Evolutionary conservation across 2,888 invertebrate species (phyloP).

Genomic region (Cenopis cana): DNA sequence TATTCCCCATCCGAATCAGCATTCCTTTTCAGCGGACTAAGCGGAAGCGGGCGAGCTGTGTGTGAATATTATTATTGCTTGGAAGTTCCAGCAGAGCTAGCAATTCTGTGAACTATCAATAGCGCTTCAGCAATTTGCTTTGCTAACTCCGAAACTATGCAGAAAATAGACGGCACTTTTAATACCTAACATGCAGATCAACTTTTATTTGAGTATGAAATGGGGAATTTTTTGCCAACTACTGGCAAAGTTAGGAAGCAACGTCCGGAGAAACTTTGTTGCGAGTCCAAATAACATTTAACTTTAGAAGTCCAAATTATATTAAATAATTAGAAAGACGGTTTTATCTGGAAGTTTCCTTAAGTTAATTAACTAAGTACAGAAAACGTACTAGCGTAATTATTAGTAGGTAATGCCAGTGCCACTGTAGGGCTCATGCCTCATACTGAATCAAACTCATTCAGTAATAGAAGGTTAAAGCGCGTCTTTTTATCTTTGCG

Average conservation of each 20-base stretch:
- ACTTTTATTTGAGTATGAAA: conserved; percentile 39
- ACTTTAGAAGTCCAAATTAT: conserved; percentile 28
- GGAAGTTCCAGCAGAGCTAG: conserved; percentile 53
- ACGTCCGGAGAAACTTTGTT: conserved; percentile 35
- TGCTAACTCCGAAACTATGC: conserved; percentile 37
- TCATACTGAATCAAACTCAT: conserved; percentile 15
- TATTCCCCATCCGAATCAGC: conserved; percentile 59
- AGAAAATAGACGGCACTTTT: conserved; percentile 34
- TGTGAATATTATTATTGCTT: conserved; percentile 66
- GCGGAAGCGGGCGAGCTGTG: conserved; percentile 66
- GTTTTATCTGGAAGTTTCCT: neutral
- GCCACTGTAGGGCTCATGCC: neutral
- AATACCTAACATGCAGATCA: conserved; percentile 32
- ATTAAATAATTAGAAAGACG: conserved; percentile 35
- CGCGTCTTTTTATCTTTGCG: conserved; percentile 32
- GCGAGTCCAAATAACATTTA: conserved; percentile 39
- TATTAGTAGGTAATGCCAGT: conserved; percentile 14
- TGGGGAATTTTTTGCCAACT: conserved; percentile 36
- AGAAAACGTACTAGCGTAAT: neutral
- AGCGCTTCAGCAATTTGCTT: conserved; percentile 31
- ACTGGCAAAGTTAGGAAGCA: conserved; percentile 33
- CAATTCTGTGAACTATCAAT: conserved; percentile 49
- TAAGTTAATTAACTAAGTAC: conserved; percentile 4
- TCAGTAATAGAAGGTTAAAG: conserved; percentile 36
- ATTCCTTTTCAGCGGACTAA: conserved; percentile 62